These are phyloP conservation scores for Elephas maximus DNA, from an alignment of 2,113 vertebrate species.

Conservation along the genomic window DNA sequence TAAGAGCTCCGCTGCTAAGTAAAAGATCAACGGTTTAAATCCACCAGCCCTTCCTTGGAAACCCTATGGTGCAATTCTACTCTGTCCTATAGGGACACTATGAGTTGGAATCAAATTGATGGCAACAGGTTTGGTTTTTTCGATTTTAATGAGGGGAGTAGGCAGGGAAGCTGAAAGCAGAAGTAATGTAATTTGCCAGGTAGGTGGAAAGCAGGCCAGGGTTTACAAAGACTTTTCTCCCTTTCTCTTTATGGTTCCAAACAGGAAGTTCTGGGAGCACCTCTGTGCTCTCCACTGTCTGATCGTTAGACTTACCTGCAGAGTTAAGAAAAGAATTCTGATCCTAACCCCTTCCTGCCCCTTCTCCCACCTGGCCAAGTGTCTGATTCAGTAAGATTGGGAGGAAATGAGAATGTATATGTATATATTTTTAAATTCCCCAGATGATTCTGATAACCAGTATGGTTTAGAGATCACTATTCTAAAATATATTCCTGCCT, in stretches of 20 bases:
- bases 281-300: neutral
- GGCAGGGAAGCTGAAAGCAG: neutral
- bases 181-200: neutral
- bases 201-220: neutral
- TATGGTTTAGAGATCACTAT: neutral
- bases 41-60: too few relatives aligned
- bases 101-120: too few relatives aligned
- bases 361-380: neutral
- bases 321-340: neutral
- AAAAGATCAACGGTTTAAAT: too few relatives aligned
- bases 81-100: too few relatives aligned
- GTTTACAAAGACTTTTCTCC: neutral
- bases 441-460: neutral
- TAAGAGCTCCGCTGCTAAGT: too few relatives aligned
- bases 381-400: neutral
- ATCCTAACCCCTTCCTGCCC: neutral
- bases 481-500: constrained; percentile 11
- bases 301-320: neutral
- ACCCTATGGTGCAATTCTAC: too few relatives aligned
- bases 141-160: neutral
- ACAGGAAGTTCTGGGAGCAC: neutral
- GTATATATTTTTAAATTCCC: neutral
- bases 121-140: too few relatives aligned
- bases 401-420: neutral
- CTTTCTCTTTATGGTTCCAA: neutral